Conservation (phyloP, 2,888 invertebrate species). For the Catocala nupta region DNA sequence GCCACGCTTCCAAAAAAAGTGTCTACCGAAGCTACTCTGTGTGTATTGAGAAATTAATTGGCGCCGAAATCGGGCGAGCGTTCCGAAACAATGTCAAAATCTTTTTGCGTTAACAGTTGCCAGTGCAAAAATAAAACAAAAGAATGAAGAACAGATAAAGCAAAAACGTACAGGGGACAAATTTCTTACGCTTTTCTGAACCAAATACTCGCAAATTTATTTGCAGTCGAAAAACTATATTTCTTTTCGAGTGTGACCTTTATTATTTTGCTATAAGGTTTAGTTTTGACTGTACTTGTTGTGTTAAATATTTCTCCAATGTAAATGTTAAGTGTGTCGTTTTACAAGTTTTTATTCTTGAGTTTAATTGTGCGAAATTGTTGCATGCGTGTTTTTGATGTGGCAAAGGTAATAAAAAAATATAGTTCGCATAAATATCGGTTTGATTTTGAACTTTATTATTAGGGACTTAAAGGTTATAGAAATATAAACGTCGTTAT, state of each 20-base stretch:
- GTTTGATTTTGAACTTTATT: slow-evolving; percentile 16
- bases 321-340: slow-evolving; percentile 50
- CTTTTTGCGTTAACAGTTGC: slow-evolving; percentile 78
- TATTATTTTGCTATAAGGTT: slow-evolving; percentile 1
- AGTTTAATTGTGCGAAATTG: slow-evolving; percentile 83
- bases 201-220: slow-evolving; percentile 48
- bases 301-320: slow-evolving; percentile 8
- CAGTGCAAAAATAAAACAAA: slow-evolving; percentile 64
- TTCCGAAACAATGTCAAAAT: slow-evolving; percentile 80
- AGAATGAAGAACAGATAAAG: slow-evolving; percentile 52
- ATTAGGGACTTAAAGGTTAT: background rate
- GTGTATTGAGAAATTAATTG: slow-evolving; percentile 73
- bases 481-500: slow-evolving; percentile 18
- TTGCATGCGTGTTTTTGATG: slow-evolving; percentile 74
- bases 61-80: slow-evolving; percentile 75
- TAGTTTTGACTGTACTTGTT: slow-evolving; percentile 19
- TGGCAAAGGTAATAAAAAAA: slow-evolving; percentile 40
- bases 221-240: slow-evolving; percentile 6
- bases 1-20: background rate
- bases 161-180: slow-evolving; percentile 74
- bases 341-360: slow-evolving; percentile 71
- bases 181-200: slow-evolving; percentile 82
- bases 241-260: background rate
- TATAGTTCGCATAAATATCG: slow-evolving; percentile 5
- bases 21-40: slow-evolving; percentile 52